A percentile compares a stretch with the other conserved stretches of the same genome.
Evolutionary conservation across 2,113 vertebrate genomes (phyloP).

Genomic region (Halichoerus grypus): DNA sequence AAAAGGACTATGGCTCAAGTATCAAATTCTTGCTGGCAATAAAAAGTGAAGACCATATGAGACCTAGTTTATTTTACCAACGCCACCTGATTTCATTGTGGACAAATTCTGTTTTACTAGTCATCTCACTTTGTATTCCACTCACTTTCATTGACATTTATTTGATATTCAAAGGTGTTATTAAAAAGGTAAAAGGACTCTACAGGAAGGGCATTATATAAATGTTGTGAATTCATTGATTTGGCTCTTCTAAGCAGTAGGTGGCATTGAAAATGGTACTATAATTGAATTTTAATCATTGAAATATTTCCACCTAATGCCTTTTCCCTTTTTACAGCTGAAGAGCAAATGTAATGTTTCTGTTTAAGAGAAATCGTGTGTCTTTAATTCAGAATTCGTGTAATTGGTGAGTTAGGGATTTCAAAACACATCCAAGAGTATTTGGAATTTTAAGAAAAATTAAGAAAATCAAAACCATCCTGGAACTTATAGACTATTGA

Average conservation of each 20-base stretch:
- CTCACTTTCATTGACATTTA: conserved; percentile 34
- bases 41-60: not conserved
- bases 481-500: not conserved
- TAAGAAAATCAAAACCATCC: not conserved
- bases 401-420: not conserved
- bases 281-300: not conserved
- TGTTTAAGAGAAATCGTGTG: not conserved
- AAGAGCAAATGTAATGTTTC: conserved; percentile 47
- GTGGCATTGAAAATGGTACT: not conserved
- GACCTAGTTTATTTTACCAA: not conserved
- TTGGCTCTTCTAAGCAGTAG: not conserved
- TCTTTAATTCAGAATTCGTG: not conserved
- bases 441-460: conserved; percentile 36
- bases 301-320: not conserved
- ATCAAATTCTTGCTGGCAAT: not conserved
- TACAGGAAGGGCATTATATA: not conserved
- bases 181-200: conserved; percentile 2
- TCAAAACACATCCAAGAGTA: not conserved
- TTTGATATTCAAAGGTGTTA: conserved; percentile 56
- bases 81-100: not conserved
- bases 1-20: not conserved
- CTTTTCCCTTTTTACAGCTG: not conserved
- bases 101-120: not conserved
- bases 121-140: not conserved
- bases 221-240: not conserved